Percentiles rank a stretch among this genome's conserved stretches.
These are phyloP conservation scores for Antigone vipio DNA, from an alignment of 2,113 vertebrate genomes.

Conservation along the genomic window DNA sequence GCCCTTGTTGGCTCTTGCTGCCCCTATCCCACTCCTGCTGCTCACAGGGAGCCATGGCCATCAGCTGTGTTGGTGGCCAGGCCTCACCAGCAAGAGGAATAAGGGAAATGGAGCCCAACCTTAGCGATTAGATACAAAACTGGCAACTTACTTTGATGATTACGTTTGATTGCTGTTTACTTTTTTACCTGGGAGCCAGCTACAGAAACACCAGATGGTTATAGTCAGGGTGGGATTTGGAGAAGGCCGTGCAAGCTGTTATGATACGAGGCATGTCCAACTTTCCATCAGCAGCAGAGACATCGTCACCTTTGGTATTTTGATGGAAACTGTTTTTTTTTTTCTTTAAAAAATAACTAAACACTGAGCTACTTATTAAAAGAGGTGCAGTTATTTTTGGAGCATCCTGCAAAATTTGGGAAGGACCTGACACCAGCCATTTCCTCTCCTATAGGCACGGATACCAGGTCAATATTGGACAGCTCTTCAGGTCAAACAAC, in stretches of 20 bases:
- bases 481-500: neutral
- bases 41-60: neutral
- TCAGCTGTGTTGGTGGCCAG: neutral
- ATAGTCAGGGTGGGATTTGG: neutral
- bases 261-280: rapidly evolving
- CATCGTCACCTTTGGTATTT: slow-evolving; percentile 12
- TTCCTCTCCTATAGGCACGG: neutral
- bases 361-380: neutral
- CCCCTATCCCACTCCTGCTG: neutral
- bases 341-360: neutral
- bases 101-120: neutral
- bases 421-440: neutral
- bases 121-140: neutral
- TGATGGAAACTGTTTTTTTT: neutral
- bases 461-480: too few relatives aligned
- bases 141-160: slow-evolving; percentile 41
- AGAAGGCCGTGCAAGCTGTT: slow-evolving; percentile 5
- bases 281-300: neutral
- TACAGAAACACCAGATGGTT: slow-evolving; percentile 22
- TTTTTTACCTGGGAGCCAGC: neutral
- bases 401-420: neutral
- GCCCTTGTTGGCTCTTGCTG: neutral
- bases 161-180: slow-evolving; percentile 19
- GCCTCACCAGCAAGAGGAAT: neutral
- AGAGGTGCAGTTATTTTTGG: neutral